phyloP scores from a whole-genome alignment of 1,140 invertebrate species.

The Agrilus planipennis region DNA sequence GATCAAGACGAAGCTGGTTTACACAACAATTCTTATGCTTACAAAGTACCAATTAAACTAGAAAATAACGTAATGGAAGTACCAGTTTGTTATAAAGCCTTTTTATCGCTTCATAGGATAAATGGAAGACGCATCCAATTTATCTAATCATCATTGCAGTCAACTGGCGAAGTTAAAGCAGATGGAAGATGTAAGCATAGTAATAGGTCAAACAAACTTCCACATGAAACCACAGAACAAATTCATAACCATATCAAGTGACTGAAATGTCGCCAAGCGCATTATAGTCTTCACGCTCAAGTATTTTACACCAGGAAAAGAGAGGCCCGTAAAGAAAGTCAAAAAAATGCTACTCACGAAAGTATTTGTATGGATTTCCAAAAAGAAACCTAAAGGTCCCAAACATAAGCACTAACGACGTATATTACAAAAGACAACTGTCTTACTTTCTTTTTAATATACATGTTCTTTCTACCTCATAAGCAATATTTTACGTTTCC shows the following conservation, averaged over 20 bases:
- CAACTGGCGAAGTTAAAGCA: neutral
- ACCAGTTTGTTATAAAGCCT: constrained; percentile 1
- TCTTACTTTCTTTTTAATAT: constrained; percentile 10
- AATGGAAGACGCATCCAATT: neutral
- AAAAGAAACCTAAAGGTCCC: constrained; percentile 9
- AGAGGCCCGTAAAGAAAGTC: constrained; percentile 1
- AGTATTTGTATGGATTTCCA: constrained; percentile 11
- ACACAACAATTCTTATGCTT: neutral
- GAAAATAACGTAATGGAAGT: neutral
- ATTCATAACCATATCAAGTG: too few species aligned
- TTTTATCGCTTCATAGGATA: constrained; percentile 1
- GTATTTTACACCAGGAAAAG: neutral
- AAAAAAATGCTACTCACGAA: constrained; percentile 6
- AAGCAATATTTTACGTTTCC: constrained; percentile 3
- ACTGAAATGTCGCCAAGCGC: too few species aligned
- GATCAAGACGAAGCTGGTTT: neutral
- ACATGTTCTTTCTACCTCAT: neutral
- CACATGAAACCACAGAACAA: constrained; percentile 1
- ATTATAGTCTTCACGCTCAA: constrained; percentile 1
- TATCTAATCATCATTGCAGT: neutral
- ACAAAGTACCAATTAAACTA: neutral
- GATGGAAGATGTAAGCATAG: constrained; percentile 5
- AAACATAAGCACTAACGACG: constrained; percentile 12
- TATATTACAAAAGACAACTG: constrained; percentile 12
- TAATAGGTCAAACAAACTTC: constrained; percentile 4